Evolutionary conservation across 2,888 invertebrate genomes (phyloP).

Genomic region (Deroplatys truncata): DNA sequence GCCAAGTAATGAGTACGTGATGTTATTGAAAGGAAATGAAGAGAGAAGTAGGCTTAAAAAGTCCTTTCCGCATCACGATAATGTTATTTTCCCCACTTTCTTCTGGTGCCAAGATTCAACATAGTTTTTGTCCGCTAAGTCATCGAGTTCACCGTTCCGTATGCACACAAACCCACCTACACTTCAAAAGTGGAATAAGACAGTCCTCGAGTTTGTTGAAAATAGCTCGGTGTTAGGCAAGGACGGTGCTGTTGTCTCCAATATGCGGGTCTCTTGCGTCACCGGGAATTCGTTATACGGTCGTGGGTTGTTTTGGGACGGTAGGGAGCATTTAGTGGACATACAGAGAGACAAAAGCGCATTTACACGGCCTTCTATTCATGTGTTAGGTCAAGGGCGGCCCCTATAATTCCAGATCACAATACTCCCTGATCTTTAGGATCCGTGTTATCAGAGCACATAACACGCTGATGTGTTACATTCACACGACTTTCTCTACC

Average conservation of each 20-base stretch:
- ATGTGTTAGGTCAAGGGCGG: not conserved
- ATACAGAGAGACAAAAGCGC: not conserved
- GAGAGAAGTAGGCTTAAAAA: not conserved
- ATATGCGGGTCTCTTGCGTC: not conserved
- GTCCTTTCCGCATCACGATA: not conserved
- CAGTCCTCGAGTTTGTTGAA: not conserved
- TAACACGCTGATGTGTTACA: too few relatives aligned
- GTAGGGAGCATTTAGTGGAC: not conserved
- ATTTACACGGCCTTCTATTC: not conserved
- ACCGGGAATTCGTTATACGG: not conserved
- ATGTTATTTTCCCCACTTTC: not conserved
- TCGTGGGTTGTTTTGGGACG: too few relatives aligned
- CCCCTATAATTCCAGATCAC: too few relatives aligned
- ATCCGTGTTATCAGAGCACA: too few relatives aligned
- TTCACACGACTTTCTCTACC: too few relatives aligned
- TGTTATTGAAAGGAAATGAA: too few relatives aligned
- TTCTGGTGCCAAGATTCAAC: not conserved
- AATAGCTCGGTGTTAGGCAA: not conserved
- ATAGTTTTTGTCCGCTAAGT: not conserved
- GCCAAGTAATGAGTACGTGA: too few relatives aligned
- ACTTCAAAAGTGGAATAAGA: not conserved
- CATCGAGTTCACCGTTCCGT: not conserved
- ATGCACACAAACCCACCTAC: not conserved
- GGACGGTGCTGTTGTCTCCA: not conserved
- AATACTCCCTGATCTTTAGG: too few relatives aligned